These are phyloP conservation scores for Larimichthys polyactis DNA, from an alignment of 2,113 vertebrate species.

Conservation along the genomic window DNA sequence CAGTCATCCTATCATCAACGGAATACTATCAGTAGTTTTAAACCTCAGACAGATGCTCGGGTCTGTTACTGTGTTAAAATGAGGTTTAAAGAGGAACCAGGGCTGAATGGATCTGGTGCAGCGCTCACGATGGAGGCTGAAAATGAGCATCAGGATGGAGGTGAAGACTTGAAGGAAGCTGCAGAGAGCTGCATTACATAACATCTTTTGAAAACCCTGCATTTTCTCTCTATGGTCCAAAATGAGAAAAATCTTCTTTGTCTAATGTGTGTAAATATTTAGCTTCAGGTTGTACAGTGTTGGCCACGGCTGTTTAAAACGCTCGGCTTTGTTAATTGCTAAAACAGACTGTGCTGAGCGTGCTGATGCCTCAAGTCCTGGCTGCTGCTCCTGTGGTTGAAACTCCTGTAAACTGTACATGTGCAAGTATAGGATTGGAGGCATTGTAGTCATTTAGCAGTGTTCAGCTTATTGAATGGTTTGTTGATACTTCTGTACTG, in stretches of 20 bases:
- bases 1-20: background rate
- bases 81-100: background rate
- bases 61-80: background rate
- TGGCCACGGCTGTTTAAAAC: slow-evolving; percentile 9
- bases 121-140: background rate
- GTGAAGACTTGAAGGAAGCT: background rate
- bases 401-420: background rate
- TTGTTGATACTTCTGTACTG: background rate
- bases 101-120: too few relatives aligned
- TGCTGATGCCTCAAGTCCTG: background rate
- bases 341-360: slow-evolving; percentile 19
- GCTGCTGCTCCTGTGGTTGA: slow-evolving; percentile 30
- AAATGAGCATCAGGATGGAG: background rate
- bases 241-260: too few relatives aligned
- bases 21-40: background rate
- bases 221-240: background rate
- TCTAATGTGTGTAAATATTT: slow-evolving; percentile 24
- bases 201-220: slow-evolving; percentile 24
- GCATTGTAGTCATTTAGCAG: too few relatives aligned
- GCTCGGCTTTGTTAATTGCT: slow-evolving; percentile 35
- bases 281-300: background rate
- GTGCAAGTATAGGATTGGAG: background rate
- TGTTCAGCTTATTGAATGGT: too few relatives aligned
- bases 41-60: background rate
- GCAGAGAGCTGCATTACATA: slow-evolving; percentile 22